Evolutionary conservation across 2,113 vertebrate genomes (phyloP).

Genomic region (Melanocharis versteri): DNA sequence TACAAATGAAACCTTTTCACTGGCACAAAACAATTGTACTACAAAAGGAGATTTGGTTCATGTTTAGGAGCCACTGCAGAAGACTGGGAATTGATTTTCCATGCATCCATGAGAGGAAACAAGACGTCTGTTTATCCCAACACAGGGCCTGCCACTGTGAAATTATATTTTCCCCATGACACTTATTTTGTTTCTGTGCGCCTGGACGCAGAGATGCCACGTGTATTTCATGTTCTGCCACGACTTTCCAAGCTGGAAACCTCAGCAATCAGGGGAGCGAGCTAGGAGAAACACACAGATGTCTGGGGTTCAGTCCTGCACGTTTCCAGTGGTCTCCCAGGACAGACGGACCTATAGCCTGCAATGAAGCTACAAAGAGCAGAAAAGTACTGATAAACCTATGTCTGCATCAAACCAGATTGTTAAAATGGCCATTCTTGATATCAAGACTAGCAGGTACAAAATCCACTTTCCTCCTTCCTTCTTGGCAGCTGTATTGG

Average conservation of each 20-base stretch:
- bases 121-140: background rate
- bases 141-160: constrained; percentile 32
- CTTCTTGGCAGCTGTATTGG: background rate
- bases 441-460: background rate
- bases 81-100: constrained; percentile 55
- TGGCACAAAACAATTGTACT: background rate
- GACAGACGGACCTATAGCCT: background rate
- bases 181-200: background rate
- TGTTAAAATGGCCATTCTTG: background rate
- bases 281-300: background rate
- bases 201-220: constrained; percentile 19
- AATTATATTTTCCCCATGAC: constrained; percentile 54
- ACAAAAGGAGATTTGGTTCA: background rate
- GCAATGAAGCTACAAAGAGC: background rate
- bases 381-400: background rate
- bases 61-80: background rate
- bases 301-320: background rate
- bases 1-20: background rate
- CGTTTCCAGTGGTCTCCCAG: background rate
- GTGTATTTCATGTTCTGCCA: constrained; percentile 3
- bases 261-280: background rate
- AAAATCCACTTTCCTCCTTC: background rate
- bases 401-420: background rate
- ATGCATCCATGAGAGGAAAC: constrained; percentile 13
- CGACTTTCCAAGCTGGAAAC: background rate